Evolutionary conservation across 2,797 vertebrate genomes (phyloP).

Genomic region (Rhinella marina): DNA sequence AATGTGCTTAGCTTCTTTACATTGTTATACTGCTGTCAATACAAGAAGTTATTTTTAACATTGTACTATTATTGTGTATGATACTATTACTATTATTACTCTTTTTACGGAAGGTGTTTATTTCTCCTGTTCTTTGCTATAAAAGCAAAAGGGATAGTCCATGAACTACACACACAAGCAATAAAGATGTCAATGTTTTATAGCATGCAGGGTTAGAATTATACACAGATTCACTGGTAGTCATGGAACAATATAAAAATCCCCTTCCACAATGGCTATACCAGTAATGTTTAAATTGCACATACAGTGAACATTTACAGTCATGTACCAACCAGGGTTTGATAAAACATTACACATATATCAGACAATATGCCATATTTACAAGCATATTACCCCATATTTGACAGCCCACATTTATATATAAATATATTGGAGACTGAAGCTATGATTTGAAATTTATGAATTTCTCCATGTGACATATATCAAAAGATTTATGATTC

Average conservation of each 20-base stretch:
- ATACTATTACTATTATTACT: neutral
- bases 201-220: neutral
- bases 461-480: neutral
- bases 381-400: no score
- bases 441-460: neutral
- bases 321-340: no score
- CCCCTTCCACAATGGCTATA: neutral
- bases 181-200: neutral
- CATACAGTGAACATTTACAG: neutral
- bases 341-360: no score
- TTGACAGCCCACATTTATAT: no score
- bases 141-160: neutral
- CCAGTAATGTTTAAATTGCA: neutral
- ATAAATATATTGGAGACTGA: no score
- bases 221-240: neutral
- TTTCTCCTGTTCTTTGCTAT: neutral
- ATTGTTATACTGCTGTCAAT: no score
- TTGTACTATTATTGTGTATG: no score
- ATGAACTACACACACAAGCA: neutral
- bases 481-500: neutral
- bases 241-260: neutral
- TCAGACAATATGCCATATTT: no score
- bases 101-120: neutral
- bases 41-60: no score
- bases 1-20: no score